A percentile compares a stretch with the other conserved stretches of the same genome.
These are phyloP conservation scores for Microctenopoma stevenorrisi DNA, from an alignment of 2,797 vertebrate genomes.

Conservation along the genomic window DNA sequence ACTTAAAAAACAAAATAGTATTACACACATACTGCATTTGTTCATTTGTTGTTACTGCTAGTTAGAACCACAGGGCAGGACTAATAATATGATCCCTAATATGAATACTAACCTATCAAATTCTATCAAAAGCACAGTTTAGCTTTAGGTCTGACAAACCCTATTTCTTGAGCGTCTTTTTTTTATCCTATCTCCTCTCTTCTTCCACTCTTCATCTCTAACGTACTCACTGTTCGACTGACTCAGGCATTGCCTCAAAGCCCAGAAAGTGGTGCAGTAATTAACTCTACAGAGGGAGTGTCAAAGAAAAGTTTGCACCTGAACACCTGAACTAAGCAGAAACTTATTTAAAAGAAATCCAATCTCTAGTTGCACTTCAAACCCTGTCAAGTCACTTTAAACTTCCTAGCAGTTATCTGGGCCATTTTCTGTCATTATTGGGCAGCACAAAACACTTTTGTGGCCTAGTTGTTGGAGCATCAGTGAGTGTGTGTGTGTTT, in stretches of 20 bases:
- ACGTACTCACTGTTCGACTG: background rate
- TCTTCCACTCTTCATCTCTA: background rate
- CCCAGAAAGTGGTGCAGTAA: slow-evolving; percentile 19
- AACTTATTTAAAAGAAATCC: slow-evolving; percentile 18
- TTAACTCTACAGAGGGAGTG: slow-evolving; percentile 15
- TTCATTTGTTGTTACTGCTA: no score
- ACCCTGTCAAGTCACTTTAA: slow-evolving; percentile 28
- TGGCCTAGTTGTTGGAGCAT: slow-evolving; percentile 11
- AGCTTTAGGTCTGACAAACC: background rate
- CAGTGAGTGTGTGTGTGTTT: background rate
- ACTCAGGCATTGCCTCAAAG: slow-evolving; percentile 18
- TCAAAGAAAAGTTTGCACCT: slow-evolving; percentile 14
- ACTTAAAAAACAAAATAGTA: background rate
- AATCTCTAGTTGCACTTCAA: slow-evolving; percentile 25
- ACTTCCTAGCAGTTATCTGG: slow-evolving; percentile 18
- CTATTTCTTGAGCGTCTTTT: background rate
- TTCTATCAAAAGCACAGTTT: background rate
- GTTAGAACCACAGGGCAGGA: no score
- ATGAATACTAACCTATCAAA: background rate
- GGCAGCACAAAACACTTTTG: slow-evolving; percentile 5
- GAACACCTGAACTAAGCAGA: slow-evolving; percentile 20
- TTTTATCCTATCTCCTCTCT: background rate
- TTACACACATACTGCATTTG: no score
- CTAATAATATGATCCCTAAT: slow-evolving; percentile 6
- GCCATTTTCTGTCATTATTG: slow-evolving; percentile 26